phyloP scores from a whole-genome alignment of 2,797 vertebrate species.

The Myoxocephalus aenaeus region DNA sequence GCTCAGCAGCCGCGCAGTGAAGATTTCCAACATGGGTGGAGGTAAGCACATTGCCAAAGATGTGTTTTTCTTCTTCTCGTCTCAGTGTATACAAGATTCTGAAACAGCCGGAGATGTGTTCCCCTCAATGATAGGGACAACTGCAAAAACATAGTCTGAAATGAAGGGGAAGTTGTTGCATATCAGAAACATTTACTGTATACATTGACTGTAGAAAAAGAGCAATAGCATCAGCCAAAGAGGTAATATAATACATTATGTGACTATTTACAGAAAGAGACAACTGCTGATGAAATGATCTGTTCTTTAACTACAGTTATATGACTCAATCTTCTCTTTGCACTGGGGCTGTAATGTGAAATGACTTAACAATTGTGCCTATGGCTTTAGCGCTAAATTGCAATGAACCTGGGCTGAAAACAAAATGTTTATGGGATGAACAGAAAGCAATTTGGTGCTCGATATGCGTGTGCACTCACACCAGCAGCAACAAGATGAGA shows the following conservation, averaged over 20 bases:
- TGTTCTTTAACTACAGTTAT: neutral
- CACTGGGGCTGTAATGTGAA: neutral
- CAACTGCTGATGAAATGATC: neutral
- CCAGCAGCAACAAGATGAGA: slow-evolving; percentile 8
- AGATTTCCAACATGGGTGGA: slow-evolving; percentile 29
- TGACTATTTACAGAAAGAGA: neutral
- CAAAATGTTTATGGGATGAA: neutral
- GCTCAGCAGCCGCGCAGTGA: slow-evolving; percentile 35
- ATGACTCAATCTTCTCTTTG: slow-evolving; percentile 1
- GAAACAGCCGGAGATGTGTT: neutral
- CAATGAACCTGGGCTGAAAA: slow-evolving; percentile 5
- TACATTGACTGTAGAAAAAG: neutral
- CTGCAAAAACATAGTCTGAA: neutral
- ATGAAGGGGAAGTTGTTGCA: neutral
- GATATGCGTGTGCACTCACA: neutral
- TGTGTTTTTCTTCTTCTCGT: slow-evolving; percentile 22
- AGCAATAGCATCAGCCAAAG: neutral
- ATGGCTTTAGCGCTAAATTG: neutral
- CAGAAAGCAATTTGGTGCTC: slow-evolving; percentile 16
- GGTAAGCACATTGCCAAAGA: slow-evolving; percentile 56
- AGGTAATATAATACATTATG: neutral
- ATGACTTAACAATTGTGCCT: neutral
- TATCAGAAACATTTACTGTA: neutral
- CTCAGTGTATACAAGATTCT: slow-evolving; percentile 7
- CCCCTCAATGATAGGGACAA: slow-evolving; percentile 2